phyloP scores from a whole-genome alignment of 2,797 vertebrate species.

The Poeciliopsis gracilis region DNA sequence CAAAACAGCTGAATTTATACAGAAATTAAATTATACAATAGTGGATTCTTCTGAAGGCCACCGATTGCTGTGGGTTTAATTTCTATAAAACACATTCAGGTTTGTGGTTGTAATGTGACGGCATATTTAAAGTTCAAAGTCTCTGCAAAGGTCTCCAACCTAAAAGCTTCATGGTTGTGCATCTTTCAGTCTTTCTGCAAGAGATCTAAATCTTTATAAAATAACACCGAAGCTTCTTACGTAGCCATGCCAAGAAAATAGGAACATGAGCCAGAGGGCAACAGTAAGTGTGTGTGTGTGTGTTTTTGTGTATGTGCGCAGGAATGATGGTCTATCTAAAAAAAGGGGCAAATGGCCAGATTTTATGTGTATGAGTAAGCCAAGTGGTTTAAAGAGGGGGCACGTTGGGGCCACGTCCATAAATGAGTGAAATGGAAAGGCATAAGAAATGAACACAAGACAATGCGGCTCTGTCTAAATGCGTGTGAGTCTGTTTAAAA shows the following conservation, averaged over 20 bases:
- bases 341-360: constrained; percentile 27
- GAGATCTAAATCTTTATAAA: constrained; percentile 30
- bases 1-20: neutral
- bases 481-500: constrained; percentile 21
- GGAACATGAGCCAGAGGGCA: constrained; percentile 32
- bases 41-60: neutral
- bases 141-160: neutral
- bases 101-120: neutral
- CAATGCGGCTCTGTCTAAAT: constrained; percentile 47
- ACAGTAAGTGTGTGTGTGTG: constrained; percentile 12
- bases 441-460: constrained; percentile 65
- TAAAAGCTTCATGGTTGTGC: constrained; percentile 5
- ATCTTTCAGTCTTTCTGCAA: constrained; percentile 33
- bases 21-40: neutral
- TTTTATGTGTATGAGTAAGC: constrained; percentile 54
- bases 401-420: constrained; percentile 56
- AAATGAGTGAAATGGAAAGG: constrained; percentile 66
- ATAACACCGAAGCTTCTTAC: constrained; percentile 3
- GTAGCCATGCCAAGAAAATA: constrained; percentile 5
- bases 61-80: neutral
- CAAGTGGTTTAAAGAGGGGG: constrained; percentile 59
- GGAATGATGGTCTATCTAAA: constrained; percentile 24
- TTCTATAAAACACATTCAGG: neutral
- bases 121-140: neutral
- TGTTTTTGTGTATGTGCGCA: constrained; percentile 7